Conservation (phyloP, 2,888 invertebrate genomes). For the Lottia scabra region DNA sequence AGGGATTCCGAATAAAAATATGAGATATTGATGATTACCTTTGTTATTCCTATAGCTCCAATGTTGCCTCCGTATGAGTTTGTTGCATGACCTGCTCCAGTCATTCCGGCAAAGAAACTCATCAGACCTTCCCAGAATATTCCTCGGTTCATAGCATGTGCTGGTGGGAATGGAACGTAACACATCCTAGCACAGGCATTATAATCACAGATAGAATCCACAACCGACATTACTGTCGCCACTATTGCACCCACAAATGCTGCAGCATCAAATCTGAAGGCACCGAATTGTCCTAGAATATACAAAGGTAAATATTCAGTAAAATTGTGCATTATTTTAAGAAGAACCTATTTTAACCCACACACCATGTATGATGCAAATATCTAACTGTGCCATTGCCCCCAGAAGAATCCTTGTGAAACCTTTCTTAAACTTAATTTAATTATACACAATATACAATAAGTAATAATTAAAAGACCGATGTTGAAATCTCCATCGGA, state of each 20-base stretch:
- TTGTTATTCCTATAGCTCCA: constrained; percentile 88
- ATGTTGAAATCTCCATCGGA: no score
- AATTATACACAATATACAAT: no score
- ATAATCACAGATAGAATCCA: constrained; percentile 81
- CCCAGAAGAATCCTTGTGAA: no score
- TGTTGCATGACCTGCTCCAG: constrained; percentile 88
- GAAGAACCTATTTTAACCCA: no score
- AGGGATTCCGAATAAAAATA: not conserved
- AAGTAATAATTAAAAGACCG: no score
- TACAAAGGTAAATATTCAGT: not conserved
- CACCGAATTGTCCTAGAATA: constrained; percentile 54
- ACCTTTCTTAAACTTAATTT: no score
- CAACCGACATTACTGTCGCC: constrained; percentile 54
- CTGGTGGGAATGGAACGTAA: constrained; percentile 83
- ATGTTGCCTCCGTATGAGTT: constrained; percentile 92
- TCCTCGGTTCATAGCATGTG: constrained; percentile 84
- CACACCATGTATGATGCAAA: no score
- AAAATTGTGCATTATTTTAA: no score
- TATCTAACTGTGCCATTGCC: no score
- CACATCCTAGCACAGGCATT: constrained; percentile 81
- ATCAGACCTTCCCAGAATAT: constrained; percentile 82
- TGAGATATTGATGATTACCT: constrained; percentile 71
- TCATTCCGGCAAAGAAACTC: constrained; percentile 83
- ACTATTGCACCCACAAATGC: constrained; percentile 54
- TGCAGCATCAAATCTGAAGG: constrained; percentile 44